Percentiles rank a stretch among this genome's conserved stretches.
phyloP scores from a whole-genome alignment of 64 coral and sea anemone species.

The Montipora sp. region DNA sequence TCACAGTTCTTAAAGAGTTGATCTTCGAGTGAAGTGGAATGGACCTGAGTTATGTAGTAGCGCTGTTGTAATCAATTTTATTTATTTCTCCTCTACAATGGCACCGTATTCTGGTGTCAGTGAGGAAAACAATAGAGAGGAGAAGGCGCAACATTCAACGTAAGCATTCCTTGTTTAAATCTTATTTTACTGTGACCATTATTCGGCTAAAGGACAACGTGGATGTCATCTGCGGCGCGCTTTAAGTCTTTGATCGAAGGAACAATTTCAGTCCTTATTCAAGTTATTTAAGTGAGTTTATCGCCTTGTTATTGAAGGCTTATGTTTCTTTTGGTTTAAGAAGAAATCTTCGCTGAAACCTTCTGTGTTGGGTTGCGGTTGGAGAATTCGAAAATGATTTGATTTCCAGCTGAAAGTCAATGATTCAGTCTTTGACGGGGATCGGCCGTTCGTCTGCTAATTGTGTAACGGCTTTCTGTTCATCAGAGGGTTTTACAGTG shows the following conservation, averaged over 20 bases:
- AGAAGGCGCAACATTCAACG: neutral
- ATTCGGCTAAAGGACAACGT: neutral
- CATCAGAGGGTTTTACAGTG: neutral
- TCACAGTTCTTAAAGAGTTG: constrained; percentile 27
- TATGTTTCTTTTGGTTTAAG: neutral
- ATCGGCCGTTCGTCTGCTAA: neutral
- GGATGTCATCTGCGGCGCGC: neutral
- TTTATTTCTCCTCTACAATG: constrained; percentile 24
- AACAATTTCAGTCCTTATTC: neutral
- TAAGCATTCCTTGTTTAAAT: constrained; percentile 23
- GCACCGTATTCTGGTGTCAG: constrained; percentile 43
- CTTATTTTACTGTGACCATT: neutral
- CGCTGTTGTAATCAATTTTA: neutral
- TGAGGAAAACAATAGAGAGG: constrained; percentile 17
- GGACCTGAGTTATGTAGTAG: neutral
- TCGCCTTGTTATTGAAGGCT: neutral
- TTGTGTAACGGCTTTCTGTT: neutral
- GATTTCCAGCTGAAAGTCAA: constrained; percentile 12
- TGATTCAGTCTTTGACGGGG: neutral
- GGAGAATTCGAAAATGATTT: constrained; percentile 23
- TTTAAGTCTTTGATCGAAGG: neutral
- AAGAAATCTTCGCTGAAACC: neutral
- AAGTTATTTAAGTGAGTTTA: neutral
- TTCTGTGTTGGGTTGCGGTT: constrained; percentile 2
- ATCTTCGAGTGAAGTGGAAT: neutral